Evolutionary conservation across 1,140 invertebrate genomes (phyloP).

Genomic region (Drosophila repleta): DNA sequence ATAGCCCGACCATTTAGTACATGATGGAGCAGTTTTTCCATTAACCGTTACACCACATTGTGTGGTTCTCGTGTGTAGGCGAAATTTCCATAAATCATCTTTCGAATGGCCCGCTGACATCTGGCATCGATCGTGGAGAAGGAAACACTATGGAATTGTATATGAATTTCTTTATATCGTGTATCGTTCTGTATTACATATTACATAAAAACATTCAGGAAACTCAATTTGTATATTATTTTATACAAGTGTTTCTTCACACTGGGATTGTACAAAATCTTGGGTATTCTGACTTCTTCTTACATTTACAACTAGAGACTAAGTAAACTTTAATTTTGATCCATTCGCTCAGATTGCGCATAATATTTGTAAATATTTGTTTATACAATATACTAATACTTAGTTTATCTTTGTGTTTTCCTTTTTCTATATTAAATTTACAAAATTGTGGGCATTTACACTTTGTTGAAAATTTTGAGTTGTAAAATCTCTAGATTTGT

Average conservation of each 20-base stretch:
- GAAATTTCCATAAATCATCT: constrained; percentile 56
- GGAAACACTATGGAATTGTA: not conserved
- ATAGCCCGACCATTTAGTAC: constrained; percentile 61
- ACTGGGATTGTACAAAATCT: constrained; percentile 49
- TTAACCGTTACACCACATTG: constrained; percentile 10
- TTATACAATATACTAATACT: constrained; percentile 26
- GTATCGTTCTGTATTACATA: constrained; percentile 52
- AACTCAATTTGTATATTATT: constrained; percentile 27
- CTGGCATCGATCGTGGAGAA: constrained; percentile 32
- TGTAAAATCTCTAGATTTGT: constrained; percentile 77
- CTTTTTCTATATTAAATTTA: constrained; percentile 18
- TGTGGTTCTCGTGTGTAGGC: constrained; percentile 14
- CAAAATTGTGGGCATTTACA: constrained; percentile 25
- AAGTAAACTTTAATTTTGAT: constrained; percentile 62
- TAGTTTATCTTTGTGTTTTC: not conserved
- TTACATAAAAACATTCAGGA: constrained; percentile 71
- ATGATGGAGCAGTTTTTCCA: constrained; percentile 74
- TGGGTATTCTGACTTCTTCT: constrained; percentile 26
- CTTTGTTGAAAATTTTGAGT: constrained; percentile 1
- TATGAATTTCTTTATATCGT: constrained; percentile 27
- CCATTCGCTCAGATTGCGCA: constrained; percentile 60
- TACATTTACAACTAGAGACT: constrained; percentile 37
- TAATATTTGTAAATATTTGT: constrained; percentile 36
- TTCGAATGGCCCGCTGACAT: constrained; percentile 35
- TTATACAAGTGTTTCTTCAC: constrained; percentile 21